phyloP scores from a whole-genome alignment of 2,888 invertebrate species.

The Tuberolachnus salignus region DNA sequence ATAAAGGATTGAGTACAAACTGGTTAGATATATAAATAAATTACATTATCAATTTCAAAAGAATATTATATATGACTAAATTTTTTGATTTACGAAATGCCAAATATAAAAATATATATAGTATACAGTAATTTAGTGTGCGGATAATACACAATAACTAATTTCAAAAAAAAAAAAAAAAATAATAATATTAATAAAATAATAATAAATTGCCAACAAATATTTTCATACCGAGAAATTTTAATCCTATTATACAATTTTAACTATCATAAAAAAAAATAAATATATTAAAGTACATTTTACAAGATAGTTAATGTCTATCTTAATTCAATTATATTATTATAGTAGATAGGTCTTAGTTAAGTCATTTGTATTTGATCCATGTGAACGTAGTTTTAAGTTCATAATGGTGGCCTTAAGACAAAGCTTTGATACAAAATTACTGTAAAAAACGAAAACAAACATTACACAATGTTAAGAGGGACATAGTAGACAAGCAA shows the following conservation, averaged over 20 bases:
- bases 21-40: too few relatives aligned
- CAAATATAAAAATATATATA: slow-evolving; percentile 16
- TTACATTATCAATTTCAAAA: too few relatives aligned
- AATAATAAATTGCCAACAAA: background rate
- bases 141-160: slow-evolving; percentile 3
- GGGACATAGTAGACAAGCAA: background rate
- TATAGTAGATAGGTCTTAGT: slow-evolving; percentile 43
- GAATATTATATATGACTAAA: background rate
- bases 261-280: slow-evolving; percentile 26
- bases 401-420: slow-evolving; percentile 25
- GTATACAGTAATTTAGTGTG: slow-evolving; percentile 13
- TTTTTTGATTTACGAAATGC: slow-evolving; percentile 15
- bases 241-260: slow-evolving; percentile 29
- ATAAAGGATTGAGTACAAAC: too few relatives aligned
- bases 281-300: slow-evolving; percentile 25
- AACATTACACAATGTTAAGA: background rate
- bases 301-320: slow-evolving; percentile 20
- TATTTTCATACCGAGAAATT: background rate
- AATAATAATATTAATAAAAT: background rate
- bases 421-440: slow-evolving; percentile 37
- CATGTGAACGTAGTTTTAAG: slow-evolving; percentile 24
- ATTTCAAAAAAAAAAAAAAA: background rate
- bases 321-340: background rate
- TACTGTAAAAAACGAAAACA: background rate
- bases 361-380: slow-evolving; percentile 54